Percentiles rank a stretch among this genome's conserved stretches.
Conservation (phyloP, 2,113 vertebrate genomes). For the Chloropsis hardwickii region DNA sequence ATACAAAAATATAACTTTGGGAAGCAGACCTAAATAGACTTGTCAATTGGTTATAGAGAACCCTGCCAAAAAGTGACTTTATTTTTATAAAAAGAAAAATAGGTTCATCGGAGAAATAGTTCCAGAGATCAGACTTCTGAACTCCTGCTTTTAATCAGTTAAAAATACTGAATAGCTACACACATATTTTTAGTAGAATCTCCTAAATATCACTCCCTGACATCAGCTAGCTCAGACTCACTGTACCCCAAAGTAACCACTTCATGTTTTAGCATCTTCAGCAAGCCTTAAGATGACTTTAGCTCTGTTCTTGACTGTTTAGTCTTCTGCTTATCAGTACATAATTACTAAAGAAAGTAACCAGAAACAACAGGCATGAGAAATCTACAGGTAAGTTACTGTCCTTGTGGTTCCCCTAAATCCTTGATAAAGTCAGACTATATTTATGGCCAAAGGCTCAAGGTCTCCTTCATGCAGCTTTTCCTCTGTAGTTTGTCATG, state of each 20-base stretch:
- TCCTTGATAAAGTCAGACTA: neutral
- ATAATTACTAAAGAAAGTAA: neutral
- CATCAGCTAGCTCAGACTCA: neutral
- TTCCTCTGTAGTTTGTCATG: neutral
- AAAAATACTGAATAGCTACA: neutral
- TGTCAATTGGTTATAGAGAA: neutral
- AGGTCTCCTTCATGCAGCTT: neutral
- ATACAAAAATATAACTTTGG: neutral
- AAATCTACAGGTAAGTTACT: neutral
- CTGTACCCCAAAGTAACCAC: neutral
- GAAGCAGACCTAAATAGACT: conserved; percentile 12
- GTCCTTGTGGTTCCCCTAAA: neutral
- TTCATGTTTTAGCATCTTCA: neutral
- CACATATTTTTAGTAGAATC: neutral
- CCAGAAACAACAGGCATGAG: neutral
- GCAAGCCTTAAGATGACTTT: neutral
- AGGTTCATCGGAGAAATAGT: neutral
- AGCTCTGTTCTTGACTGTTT: neutral
- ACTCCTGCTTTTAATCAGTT: neutral
- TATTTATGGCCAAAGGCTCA: neutral
- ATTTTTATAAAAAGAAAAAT: conserved; percentile 16
- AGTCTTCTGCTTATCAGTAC: neutral
- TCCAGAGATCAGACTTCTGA: neutral
- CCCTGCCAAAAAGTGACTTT: neutral
- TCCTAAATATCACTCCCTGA: neutral